Evolutionary conservation across 2,888 invertebrate species (phyloP).

Genomic region (Catocala nupta): DNA sequence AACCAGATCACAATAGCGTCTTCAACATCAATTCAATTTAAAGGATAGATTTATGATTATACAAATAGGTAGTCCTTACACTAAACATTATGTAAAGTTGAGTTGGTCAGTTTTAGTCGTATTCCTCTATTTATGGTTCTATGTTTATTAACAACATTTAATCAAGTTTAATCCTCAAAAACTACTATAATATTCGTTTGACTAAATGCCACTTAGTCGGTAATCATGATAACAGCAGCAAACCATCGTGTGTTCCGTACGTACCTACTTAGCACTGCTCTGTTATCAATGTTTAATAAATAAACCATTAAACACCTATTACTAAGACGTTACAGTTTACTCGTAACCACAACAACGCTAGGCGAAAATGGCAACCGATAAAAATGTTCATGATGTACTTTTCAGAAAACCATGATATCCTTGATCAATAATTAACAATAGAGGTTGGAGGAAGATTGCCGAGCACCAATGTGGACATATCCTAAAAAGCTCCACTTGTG

Average conservation of each 20-base stretch:
- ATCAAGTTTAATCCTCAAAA: too few species aligned
- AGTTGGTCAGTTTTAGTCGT: too few species aligned
- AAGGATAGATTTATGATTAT: too few species aligned
- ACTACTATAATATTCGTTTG: too few species aligned
- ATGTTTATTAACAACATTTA: too few species aligned
- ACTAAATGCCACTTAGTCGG: too few species aligned
- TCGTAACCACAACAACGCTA: neutral
- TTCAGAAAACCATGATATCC: conserved; percentile 21
- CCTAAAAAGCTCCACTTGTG: conserved; percentile 51
- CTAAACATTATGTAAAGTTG: too few species aligned
- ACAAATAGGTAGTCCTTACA: too few species aligned
- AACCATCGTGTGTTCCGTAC: neutral
- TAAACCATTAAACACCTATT: conserved; percentile 26
- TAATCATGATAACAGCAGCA: too few species aligned
- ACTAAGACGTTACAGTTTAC: conserved; percentile 26
- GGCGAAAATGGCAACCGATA: neutral
- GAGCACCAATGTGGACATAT: conserved; percentile 33
- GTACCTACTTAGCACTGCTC: conserved; percentile 14
- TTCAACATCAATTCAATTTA: too few species aligned
- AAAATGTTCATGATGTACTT: neutral
- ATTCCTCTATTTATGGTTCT: too few species aligned
- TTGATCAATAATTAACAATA: conserved; percentile 36
- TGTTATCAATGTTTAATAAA: conserved; percentile 49
- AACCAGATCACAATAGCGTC: too few species aligned
- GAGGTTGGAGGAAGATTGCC: conserved; percentile 30